These are phyloP conservation scores for silkworm (Bombyx mori) DNA, from an alignment of 1,140 invertebrate genomes.

Conservation along the genomic window DNA sequence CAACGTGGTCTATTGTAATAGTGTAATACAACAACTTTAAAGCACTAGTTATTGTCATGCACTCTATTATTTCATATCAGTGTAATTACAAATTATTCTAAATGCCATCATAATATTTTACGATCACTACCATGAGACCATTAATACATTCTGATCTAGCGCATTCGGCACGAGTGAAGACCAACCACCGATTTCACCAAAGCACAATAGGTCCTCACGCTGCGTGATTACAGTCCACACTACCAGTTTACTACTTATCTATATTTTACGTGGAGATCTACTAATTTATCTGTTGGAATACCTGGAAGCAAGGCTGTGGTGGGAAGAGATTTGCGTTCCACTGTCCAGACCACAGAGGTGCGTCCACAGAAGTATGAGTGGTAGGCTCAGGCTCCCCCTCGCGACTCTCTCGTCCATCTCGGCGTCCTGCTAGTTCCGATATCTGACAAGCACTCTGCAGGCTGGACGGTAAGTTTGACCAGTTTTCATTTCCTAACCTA, in stretches of 20 bases:
- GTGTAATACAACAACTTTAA: constrained; percentile 37
- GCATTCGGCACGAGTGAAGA: constrained; percentile 12
- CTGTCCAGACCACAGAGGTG: constrained; percentile 56
- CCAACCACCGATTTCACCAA: neutral
- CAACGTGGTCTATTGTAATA: constrained; percentile 8
- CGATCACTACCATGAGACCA: constrained; percentile 41
- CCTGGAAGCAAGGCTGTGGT: constrained; percentile 69
- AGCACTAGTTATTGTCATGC: constrained; percentile 68
- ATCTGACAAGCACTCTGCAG: constrained; percentile 76
- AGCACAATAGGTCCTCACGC: constrained; percentile 9
- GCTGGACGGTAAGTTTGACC: constrained; percentile 72
- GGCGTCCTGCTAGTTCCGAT: constrained; percentile 63
- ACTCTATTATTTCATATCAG: constrained; percentile 34
- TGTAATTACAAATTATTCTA: constrained; percentile 18
- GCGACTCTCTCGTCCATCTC: constrained; percentile 26
- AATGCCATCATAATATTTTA: constrained; percentile 17
- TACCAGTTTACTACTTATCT: constrained; percentile 34
- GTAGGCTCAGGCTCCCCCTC: constrained; percentile 24
- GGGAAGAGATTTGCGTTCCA: constrained; percentile 62
- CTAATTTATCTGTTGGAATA: constrained; percentile 72
- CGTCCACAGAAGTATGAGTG: constrained; percentile 27
- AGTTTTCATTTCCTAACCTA: constrained; percentile 69
- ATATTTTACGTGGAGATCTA: constrained; percentile 39
- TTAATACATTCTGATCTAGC: constrained; percentile 23
- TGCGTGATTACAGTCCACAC: constrained; percentile 29